Base-by-base conservation (phyloP, 2,888 invertebrate genomes). In the Stomorhina lunata region DNA sequence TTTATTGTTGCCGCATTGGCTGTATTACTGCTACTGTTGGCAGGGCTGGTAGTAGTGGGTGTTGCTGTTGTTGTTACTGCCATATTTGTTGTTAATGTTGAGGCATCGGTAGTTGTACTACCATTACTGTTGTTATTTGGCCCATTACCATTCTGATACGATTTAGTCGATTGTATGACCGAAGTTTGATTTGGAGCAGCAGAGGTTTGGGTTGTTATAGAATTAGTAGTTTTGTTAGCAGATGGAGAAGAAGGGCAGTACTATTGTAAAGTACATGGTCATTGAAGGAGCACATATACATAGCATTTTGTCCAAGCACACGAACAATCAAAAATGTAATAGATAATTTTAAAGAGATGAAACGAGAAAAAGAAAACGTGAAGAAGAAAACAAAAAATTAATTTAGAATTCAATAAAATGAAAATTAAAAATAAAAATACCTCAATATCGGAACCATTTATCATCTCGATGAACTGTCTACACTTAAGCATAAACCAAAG, bases 381-480 rank as follows among this genome's bases (percentile, higher is more conserved):
- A 57, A 15, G 65, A 6, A 66, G 63, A 34, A 72, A 59, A 72
- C 29, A 72, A 66, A 71, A 77, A 53, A 81, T 81, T 72, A 75
- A 75, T 69, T 82, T 69, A 82, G 82, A 82, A 79, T 82, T 78
- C 73, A 69, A 2, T 25, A 37, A 9, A 27, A 32, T 9, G 2
- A 15, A 12, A 15, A 37, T 20, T 15, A 10, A 29, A 55, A 66
- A n/a, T 59, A 59, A 68, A 59, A 73, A 92, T 92, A 93, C 94
- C 91, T 94, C 96, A 55, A 95, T 93, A 92, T 97, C 97, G 72
- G 96, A 95, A 78, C 97, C 97, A 91, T 96, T 96, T 85, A 99
- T 97, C 98, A 99, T 98, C 92, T 99, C 99, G 43, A 99, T 96
- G 92, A 99, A 99, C 93, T 99, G 99, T 84, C 99, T 95, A 90